Evolutionary conservation across 2,797 vertebrate species (phyloP), one percentile per base, ranked within the genome.

Genomic region (Pseudochaenichthys georgianus): DNA sequence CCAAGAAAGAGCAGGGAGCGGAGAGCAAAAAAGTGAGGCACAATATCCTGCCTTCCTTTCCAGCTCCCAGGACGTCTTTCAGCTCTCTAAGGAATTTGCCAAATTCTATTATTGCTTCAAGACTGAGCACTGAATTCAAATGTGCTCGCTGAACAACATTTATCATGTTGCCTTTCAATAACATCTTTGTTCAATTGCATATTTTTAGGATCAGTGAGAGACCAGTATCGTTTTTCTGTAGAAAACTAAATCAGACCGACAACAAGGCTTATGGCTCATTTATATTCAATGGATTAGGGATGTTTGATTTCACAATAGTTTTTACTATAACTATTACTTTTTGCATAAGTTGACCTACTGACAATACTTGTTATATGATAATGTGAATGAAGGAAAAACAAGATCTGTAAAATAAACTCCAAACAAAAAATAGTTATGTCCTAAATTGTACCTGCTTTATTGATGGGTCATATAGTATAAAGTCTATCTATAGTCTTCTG

Each of bases 41-140:
- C 64, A 73, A 67, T 74, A 83, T 82, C 80, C 64, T 64, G 76
- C 48, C 72, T 87, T 88, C 82, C 83, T 90, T 62, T 87, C 85
- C 84, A 88, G 67, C 73, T 85, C 81, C 65, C 76, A 77, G 85
- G 80, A 83, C 17, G 38, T 72, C 64, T 87, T 77, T 83, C 75
- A 79, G 48, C n/a, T 66, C 76, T 82, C 66, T 41, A 46, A 83
- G 78, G 73, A 87, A 71, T 73, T 62, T 69, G 73, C 67, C 79
- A 82, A 78, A 82, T 52, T 80, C 51, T 11, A 5, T 50, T 21
- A 75, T 74, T 73, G 64, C 61, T 75, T 59, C 31, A 54, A 55
- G 73, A 65, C 47, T 78, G 43, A 69, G 46, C 41, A 62, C 46
- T 76, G 73, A 80, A 73, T 78, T 80, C 17, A 74, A 17, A 75